Conservation (phyloP, 2,888 invertebrate genomes). For the Scrobipalpa atriplicella region DNA sequence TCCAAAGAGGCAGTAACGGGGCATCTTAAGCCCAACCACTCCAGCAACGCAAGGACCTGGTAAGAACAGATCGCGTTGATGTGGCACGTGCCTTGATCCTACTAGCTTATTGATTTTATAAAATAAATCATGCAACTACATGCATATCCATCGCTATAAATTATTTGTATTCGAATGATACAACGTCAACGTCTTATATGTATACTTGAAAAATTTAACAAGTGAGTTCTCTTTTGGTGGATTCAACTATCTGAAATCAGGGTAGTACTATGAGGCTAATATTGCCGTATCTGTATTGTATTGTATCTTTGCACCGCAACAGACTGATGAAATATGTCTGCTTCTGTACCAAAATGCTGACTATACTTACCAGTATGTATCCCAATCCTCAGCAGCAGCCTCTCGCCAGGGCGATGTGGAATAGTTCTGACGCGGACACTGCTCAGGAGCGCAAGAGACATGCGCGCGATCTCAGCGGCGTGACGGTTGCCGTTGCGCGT, state of each 20-base stretch:
- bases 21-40: slow-evolving; percentile 97
- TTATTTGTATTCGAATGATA: no score
- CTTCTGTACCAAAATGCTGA: background rate
- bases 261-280: no score
- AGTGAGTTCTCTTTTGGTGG: no score
- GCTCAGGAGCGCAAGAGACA: slow-evolving; percentile 93
- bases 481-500: slow-evolving; percentile 95
- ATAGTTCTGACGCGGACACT: slow-evolving; percentile 95
- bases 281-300: no score
- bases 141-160: no score
- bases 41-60: slow-evolving; percentile 91
- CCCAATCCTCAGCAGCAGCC: slow-evolving; percentile 95
- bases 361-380: slow-evolving; percentile 89
- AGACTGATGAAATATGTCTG: background rate
- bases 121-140: background rate
- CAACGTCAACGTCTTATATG: no score
- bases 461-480: slow-evolving; percentile 95
- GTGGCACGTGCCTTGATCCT: background rate
- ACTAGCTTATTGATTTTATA: background rate
- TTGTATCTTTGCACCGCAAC: background rate
- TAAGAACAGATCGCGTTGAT: background rate
- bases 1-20: slow-evolving; percentile 95
- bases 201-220: no score
- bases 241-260: no score
- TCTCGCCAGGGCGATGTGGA: slow-evolving; percentile 94